A percentile compares a stretch with the other conserved stretches of the same genome.
These are phyloP conservation scores for Elegia similella DNA, from an alignment of 2,888 invertebrate species.

Conservation along the genomic window DNA sequence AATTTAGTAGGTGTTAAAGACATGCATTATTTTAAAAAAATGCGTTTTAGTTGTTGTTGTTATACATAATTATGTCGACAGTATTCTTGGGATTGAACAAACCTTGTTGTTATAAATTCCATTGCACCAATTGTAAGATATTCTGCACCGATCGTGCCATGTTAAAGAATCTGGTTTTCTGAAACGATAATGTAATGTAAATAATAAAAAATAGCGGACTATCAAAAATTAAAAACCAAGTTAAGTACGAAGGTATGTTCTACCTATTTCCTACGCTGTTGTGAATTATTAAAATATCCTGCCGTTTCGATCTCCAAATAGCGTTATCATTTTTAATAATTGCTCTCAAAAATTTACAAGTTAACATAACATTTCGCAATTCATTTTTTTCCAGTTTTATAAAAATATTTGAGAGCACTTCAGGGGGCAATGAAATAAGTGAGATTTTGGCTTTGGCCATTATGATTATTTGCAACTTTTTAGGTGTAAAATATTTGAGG, in stretches of 20 bases:
- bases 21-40: too few species aligned
- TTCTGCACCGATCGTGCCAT: conserved; percentile 54
- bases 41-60: too few species aligned
- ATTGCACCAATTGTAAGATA: conserved; percentile 64
- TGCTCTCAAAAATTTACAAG: conserved; percentile 53
- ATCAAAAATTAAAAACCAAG: too few species aligned
- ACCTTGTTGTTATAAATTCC: conserved; percentile 56
- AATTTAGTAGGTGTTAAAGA: too few species aligned
- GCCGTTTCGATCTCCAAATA: conserved; percentile 52
- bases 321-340: conserved; percentile 50
- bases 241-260: too few species aligned
- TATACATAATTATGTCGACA: too few species aligned
- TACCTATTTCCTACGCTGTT: conserved; percentile 37
- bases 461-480: conserved; percentile 15
- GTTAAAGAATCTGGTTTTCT: conserved; percentile 32
- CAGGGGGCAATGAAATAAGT: conserved; percentile 47
- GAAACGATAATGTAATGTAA: too few species aligned
- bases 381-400: conserved; percentile 46
- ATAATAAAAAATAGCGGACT: too few species aligned
- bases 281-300: conserved; percentile 39
- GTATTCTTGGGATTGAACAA: too few species aligned
- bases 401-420: conserved; percentile 56
- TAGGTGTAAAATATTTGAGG: not conserved
- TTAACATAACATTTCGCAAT: conserved; percentile 56
- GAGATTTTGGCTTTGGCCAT: not conserved